phyloP scores from a whole-genome alignment of 1,140 invertebrate genomes.

The Drosophila burlai region DNA sequence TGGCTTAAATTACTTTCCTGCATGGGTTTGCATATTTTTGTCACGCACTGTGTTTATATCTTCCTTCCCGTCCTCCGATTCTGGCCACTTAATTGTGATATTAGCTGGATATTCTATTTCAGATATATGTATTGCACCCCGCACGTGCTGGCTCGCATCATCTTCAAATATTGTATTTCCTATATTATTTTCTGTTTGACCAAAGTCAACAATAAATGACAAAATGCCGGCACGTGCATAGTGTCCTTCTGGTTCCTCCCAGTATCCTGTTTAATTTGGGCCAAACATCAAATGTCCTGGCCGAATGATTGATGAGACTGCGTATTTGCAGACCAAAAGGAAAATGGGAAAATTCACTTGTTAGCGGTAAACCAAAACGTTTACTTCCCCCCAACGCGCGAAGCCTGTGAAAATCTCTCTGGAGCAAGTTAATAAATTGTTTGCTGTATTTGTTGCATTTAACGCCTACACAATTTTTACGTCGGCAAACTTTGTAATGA shows the following conservation, averaged over 20 bases:
- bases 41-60: conserved; percentile 11
- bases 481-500: conserved; percentile 44
- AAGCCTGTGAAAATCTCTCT: conserved; percentile 42
- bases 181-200: conserved; percentile 44
- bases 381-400: conserved; percentile 19
- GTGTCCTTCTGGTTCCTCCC: background rate
- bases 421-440: conserved; percentile 51
- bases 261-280: conserved; percentile 37
- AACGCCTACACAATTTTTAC: conserved; percentile 40
- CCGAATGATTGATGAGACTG: conserved; percentile 64
- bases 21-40: conserved; percentile 12
- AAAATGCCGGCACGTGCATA: conserved; percentile 43
- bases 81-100: conserved; percentile 34
- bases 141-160: conserved; percentile 39
- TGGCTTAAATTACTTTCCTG: background rate
- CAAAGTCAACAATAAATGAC: conserved; percentile 52
- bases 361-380: conserved; percentile 61
- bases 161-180: conserved; percentile 49
- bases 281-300: conserved; percentile 46
- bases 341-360: conserved; percentile 59
- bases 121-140: background rate
- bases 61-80: background rate
- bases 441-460: conserved; percentile 53
- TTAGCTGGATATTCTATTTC: conserved; percentile 33
- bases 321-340: background rate